Percentiles rank a stretch among this genome's conserved stretches.
Conservation (phyloP, 2,113 vertebrate genomes). For the Pelodiscus sinensis region DNA sequence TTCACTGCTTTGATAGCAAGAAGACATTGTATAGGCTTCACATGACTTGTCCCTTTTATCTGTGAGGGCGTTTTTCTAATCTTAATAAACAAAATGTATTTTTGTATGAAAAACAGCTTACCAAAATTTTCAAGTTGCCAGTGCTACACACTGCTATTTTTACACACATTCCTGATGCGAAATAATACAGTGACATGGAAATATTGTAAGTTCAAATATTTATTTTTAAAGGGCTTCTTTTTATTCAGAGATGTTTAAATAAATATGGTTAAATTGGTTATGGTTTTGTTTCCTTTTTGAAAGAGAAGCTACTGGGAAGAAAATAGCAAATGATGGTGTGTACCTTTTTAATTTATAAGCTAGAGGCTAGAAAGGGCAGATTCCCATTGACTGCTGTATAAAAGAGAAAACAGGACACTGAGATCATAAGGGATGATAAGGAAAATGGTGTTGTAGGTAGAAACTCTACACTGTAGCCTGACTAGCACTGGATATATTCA, state of each 20-base stretch:
- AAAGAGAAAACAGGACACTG: not conserved
- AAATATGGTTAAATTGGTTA: not conserved
- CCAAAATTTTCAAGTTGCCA: not conserved
- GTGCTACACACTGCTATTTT: not conserved
- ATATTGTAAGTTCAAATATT: not conserved
- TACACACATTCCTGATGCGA: not conserved
- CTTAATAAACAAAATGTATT: not conserved
- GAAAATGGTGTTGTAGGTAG: not conserved
- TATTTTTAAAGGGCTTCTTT: not conserved
- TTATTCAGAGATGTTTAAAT: not conserved
- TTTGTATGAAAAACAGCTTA: not conserved
- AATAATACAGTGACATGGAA: not conserved
- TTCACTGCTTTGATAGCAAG: not conserved
- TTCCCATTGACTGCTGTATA: not conserved
- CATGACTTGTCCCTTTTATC: not conserved
- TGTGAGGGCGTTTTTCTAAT: not conserved
- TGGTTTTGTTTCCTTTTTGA: not conserved
- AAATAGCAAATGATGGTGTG: not conserved
- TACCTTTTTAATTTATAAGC: not conserved
- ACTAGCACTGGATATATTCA: not conserved
- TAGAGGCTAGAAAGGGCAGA: not conserved
- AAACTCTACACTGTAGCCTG: not conserved
- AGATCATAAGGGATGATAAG: not conserved
- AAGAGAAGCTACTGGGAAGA: not conserved
- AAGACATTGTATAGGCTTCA: not conserved